Percentiles rank a stretch among this genome's conserved stretches.
Evolutionary conservation across 92 coral and sea anemone genomes (phyloP).

Genomic region (Meandrina meandrites): DNA sequence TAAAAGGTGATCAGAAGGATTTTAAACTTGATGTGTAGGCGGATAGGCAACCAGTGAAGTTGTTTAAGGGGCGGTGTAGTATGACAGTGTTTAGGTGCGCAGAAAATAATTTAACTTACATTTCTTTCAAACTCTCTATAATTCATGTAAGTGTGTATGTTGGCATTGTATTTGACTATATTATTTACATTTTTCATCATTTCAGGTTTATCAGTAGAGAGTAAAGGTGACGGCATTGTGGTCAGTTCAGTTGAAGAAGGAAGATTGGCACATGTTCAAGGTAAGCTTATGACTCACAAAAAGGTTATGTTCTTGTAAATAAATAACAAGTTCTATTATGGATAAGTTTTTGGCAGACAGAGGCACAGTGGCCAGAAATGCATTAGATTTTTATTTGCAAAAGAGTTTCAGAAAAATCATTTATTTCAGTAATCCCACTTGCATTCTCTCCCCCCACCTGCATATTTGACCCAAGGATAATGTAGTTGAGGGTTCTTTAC

Average conservation of each 20-base stretch:
- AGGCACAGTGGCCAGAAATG: background rate
- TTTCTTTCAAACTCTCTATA: too few species aligned
- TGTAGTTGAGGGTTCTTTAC: background rate
- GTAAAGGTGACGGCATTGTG: conserved; percentile 69
- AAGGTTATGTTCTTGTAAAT: background rate
- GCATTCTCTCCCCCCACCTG: too few species aligned
- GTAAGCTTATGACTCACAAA: conserved; percentile 35
- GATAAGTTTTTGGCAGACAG: background rate
- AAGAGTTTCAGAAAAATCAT: background rate
- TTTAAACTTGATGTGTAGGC: too few species aligned
- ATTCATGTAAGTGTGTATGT: too few species aligned
- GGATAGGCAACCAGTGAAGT: too few species aligned
- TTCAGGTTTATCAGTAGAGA: conserved; percentile 75
- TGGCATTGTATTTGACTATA: background rate
- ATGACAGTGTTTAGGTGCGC: too few species aligned
- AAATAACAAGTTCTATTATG: background rate
- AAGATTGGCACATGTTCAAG: conserved; percentile 87
- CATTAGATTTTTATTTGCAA: background rate
- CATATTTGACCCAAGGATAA: background rate
- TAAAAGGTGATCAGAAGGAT: too few species aligned
- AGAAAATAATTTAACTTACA: too few species aligned
- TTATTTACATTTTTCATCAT: background rate
- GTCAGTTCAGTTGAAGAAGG: conserved; percentile 88
- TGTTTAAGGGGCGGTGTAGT: too few species aligned
- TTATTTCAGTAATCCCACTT: too few species aligned